Percentiles rank a stretch among this genome's conserved stretches.
Conservation (phyloP, 2,797 vertebrate species). For the Myotis myotis region DNA sequence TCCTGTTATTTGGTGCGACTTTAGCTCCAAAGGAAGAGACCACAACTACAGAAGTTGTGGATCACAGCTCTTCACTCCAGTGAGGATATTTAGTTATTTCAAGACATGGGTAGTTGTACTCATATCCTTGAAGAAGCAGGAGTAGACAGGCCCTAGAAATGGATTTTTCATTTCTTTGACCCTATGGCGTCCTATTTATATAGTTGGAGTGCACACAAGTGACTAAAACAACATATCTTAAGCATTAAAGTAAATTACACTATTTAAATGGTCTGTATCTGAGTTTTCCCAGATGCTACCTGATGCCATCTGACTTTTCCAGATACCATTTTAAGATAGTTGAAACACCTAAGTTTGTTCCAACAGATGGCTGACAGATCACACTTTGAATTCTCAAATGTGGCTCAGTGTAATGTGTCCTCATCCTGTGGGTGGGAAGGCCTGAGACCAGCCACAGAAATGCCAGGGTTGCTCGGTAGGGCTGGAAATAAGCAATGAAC, state of each 20-base stretch:
- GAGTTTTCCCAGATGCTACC: neutral
- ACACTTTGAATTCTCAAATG: neutral
- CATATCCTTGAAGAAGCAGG: neutral
- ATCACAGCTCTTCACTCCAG: neutral
- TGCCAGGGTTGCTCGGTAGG: neutral
- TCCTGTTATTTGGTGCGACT: neutral
- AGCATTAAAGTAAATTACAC: neutral
- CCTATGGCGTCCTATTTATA: neutral
- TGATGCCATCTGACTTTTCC: neutral
- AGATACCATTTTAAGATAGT: neutral
- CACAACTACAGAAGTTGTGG: neutral
- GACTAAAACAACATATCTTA: neutral
- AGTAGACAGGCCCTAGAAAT: neutral
- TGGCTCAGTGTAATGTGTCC: neutral
- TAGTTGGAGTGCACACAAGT: neutral
- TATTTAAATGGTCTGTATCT: neutral
- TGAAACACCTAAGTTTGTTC: neutral
- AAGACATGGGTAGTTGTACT: neutral
- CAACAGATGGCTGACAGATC: neutral
- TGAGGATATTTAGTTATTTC: neutral
- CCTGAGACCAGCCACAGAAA: neutral
- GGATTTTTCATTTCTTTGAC: neutral
- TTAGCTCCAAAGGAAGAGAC: neutral
- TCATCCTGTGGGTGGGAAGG: neutral
- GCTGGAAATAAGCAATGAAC: neutral